These are phyloP conservation scores for Plagiodera versicolora DNA, from an alignment of 2,888 invertebrate genomes.

Conservation along the genomic window DNA sequence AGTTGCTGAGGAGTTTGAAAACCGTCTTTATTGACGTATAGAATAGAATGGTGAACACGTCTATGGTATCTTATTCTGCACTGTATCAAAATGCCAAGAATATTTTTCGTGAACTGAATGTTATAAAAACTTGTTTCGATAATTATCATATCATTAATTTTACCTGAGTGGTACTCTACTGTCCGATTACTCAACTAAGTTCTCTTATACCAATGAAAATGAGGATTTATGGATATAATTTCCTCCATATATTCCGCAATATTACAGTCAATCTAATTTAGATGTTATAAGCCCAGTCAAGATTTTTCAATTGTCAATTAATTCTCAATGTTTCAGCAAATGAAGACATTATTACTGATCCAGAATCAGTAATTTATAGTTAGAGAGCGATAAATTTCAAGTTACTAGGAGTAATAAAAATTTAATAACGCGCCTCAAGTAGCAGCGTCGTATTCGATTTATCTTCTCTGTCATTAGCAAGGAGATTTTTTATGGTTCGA, in stretches of 20 bases:
- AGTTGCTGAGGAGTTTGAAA: too few species aligned
- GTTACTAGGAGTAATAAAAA: conserved; percentile 21
- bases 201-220: not conserved
- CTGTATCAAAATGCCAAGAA: too few species aligned
- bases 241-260: not conserved
- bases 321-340: conserved; percentile 14
- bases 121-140: too few species aligned
- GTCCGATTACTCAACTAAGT: too few species aligned
- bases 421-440: conserved; percentile 9
- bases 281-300: not conserved
- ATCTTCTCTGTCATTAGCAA: not conserved
- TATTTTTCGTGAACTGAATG: too few species aligned
- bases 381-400: conserved; percentile 17
- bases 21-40: too few species aligned
- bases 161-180: too few species aligned
- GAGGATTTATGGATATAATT: not conserved
- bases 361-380: conserved; percentile 17
- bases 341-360: conserved; percentile 21
- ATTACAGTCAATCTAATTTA: not conserved
- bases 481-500: not conserved
- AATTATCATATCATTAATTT: too few species aligned
- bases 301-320: conserved; percentile 11
- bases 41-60: too few species aligned
- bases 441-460: not conserved
- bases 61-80: too few species aligned